A percentile compares a stretch with the other conserved stretches of the same genome.
Evolutionary conservation across 2,113 vertebrate genomes (phyloP).

Genomic region (Nannospalax galili): DNA sequence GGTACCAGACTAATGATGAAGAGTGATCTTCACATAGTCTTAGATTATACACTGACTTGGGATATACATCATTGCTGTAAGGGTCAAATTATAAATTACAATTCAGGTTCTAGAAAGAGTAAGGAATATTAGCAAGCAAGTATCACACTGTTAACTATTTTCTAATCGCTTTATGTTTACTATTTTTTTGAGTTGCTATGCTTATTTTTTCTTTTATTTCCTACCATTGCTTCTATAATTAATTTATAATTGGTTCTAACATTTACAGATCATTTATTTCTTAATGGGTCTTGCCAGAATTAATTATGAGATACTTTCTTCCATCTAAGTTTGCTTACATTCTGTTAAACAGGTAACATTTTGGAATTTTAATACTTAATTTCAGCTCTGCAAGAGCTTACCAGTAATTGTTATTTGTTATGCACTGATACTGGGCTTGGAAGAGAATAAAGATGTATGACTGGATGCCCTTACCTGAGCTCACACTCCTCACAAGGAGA

Average conservation of each 20-base stretch:
- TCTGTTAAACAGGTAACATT: not conserved
- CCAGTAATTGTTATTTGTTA: not conserved
- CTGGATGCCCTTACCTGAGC: not conserved
- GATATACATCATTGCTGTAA: not conserved
- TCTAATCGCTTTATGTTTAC: not conserved
- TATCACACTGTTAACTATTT: not conserved
- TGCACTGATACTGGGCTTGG: not conserved
- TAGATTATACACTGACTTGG: not conserved
- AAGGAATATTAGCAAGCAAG: not conserved
- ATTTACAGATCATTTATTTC: slow-evolving; percentile 44
- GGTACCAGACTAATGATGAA: not conserved
- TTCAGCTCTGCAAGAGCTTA: not conserved
- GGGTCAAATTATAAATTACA: not conserved
- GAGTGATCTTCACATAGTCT: not conserved
- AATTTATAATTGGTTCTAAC: slow-evolving; percentile 30
- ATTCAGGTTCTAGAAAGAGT: not conserved
- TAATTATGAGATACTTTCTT: slow-evolving; percentile 36
- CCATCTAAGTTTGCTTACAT: not conserved
- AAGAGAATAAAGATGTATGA: not conserved
- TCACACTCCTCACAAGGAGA: not conserved
- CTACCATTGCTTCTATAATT: slow-evolving; percentile 33
- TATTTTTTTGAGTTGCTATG: not conserved
- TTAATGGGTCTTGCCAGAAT: not conserved
- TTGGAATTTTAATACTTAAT: slow-evolving; percentile 27
- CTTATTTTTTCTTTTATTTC: not conserved